phyloP scores from a whole-genome alignment of 2,797 vertebrate genomes.

The Girardinus metallicus region DNA sequence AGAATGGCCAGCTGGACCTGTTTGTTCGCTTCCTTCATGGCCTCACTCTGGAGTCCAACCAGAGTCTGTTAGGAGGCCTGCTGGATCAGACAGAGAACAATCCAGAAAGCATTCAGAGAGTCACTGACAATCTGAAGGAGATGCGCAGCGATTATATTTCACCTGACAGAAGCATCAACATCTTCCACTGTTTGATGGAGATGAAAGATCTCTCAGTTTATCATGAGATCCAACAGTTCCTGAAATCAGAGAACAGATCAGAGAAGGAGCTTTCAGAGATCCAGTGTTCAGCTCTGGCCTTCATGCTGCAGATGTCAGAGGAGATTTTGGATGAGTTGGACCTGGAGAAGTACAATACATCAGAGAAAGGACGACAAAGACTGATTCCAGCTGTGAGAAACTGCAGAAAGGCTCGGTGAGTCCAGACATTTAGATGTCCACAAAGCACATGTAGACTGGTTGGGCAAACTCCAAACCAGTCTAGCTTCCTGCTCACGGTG shows the following conservation, averaged over 20 bases:
- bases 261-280: neutral
- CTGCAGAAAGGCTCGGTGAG: too few species aligned
- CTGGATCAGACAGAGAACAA: neutral
- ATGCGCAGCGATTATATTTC: neutral
- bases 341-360: too few species aligned
- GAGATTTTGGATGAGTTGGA: too few species aligned
- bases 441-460: too few species aligned
- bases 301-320: too few species aligned
- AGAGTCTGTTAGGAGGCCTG: neutral
- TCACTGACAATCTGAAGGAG: neutral
- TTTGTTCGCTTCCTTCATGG: neutral
- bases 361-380: too few species aligned
- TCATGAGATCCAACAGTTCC: neutral
- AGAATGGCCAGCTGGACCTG: neutral
- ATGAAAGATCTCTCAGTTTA: neutral
- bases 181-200: neutral
- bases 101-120: neutral
- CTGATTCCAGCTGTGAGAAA: too few species aligned
- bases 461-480: too few species aligned
- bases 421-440: too few species aligned
- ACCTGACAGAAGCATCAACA: neutral
- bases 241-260: neutral
- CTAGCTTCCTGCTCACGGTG: too few species aligned
- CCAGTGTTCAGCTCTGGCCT: too few species aligned
- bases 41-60: neutral